Evolutionary conservation across 53 echinoderm and acorn worm genomes (phyloP).

Genomic region (Arbacia lixula): DNA sequence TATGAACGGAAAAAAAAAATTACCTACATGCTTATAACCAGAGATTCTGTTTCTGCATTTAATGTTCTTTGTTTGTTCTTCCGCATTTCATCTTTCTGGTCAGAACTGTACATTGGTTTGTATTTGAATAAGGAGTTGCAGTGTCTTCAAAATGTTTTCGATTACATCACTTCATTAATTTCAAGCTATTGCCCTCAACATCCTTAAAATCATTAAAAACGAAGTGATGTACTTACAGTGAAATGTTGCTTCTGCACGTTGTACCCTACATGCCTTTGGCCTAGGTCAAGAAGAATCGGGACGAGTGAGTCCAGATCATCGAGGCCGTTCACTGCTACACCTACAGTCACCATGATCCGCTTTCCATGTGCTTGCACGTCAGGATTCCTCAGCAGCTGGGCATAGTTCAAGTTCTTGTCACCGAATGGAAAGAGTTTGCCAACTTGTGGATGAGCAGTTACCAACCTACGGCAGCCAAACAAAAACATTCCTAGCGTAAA

Average conservation of each 20-base stretch:
- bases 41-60: no score
- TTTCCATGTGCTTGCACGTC: conserved; percentile 56
- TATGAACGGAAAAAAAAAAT: no score
- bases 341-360: conserved; percentile 67
- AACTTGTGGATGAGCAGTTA: conserved; percentile 36
- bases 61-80: no score
- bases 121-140: not conserved
- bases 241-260: conserved; percentile 13
- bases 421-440: conserved; percentile 65
- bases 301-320: conserved; percentile 65
- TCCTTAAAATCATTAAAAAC: not conserved
- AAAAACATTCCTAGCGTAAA: no score
- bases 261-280: conserved; percentile 48
- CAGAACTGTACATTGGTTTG: no score
- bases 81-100: no score
- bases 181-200: no score
- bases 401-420: conserved; percentile 25
- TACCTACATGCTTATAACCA: not conserved
- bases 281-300: conserved; percentile 61
- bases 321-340: conserved; percentile 60
- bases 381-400: conserved; percentile 33
- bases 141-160: not conserved
- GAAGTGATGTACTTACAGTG: not conserved
- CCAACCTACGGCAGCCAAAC: conserved; percentile 4
- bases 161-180: not conserved